phyloP scores from a whole-genome alignment of 2,113 vertebrate genomes.

The Python bivittatus region DNA sequence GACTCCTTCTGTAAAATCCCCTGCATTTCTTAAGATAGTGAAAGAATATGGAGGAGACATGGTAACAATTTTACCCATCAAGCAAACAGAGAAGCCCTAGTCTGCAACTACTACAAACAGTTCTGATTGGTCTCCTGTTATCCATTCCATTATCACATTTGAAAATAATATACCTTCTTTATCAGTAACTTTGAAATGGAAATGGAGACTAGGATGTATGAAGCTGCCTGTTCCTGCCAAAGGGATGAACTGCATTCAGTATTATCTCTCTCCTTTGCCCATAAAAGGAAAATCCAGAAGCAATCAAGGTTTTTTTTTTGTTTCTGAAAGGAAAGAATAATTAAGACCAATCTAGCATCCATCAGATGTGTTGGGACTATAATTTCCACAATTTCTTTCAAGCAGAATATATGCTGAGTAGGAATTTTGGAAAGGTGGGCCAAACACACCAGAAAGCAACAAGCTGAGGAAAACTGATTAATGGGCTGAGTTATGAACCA shows the following conservation, averaged over 20 bases:
- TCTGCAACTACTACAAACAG: constrained; percentile 1
- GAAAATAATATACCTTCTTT: constrained; percentile 25
- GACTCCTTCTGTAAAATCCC: background rate
- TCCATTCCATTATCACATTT: constrained; percentile 17
- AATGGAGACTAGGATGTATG: background rate
- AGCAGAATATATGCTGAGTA: too few species aligned
- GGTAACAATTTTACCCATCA: constrained; percentile 28
- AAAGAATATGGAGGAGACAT: background rate
- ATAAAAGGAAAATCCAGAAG: background rate
- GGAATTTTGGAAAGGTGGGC: too few species aligned
- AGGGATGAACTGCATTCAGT: background rate
- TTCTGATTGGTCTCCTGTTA: constrained; percentile 19
- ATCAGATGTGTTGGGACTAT: too few species aligned
- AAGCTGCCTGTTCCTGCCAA: background rate
- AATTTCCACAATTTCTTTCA: too few species aligned
- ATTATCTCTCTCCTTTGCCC: background rate
- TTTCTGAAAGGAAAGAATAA: background rate
- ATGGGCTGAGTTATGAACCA: too few species aligned
- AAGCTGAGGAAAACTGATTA: too few species aligned
- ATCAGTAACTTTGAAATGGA: constrained; percentile 3
- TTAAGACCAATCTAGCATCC: background rate
- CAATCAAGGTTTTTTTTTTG: background rate
- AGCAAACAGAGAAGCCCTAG: constrained; percentile 33
- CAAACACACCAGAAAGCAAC: too few species aligned
- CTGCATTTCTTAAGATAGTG: background rate